Conservation (phyloP, 2,797 vertebrate species). For the Mormyrops attenuatus region DNA sequence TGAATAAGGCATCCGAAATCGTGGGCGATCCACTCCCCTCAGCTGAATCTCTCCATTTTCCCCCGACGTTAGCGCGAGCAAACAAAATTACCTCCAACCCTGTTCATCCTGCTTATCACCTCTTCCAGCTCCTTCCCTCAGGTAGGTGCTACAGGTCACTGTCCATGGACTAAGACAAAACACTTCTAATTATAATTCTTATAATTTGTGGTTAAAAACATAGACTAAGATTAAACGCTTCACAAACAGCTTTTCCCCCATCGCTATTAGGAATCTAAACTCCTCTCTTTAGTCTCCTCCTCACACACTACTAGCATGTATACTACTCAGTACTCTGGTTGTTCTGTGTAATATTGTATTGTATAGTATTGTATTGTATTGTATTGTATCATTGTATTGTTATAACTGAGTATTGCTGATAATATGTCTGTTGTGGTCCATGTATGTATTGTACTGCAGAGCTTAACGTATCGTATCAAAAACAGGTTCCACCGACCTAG, state of each 20-base stretch:
- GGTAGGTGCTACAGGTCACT: neutral
- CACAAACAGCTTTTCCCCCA: neutral
- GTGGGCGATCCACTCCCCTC: neutral
- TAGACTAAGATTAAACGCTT: neutral
- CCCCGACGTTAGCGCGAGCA: neutral
- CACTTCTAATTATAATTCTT: neutral
- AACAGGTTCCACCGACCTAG: no score
- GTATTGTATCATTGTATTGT: neutral
- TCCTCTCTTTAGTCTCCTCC: neutral
- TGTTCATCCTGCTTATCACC: neutral
- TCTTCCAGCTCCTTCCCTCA: neutral
- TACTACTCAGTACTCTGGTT: neutral
- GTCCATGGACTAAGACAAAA: no score
- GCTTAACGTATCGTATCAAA: neutral
- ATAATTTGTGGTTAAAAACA: neutral
- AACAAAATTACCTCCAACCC: neutral
- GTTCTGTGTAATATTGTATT: neutral
- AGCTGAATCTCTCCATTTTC: neutral
- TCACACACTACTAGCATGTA: neutral
- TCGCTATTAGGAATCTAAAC: neutral
- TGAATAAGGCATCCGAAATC: neutral
- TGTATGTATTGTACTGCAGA: neutral
- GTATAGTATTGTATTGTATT: neutral
- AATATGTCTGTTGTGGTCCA: neutral
- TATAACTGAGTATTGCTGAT: neutral